Evolutionary conservation across 1,140 invertebrate genomes (phyloP), one percentile per base, ranked within the genome.

Genomic region (Camponotus vicinus): DNA sequence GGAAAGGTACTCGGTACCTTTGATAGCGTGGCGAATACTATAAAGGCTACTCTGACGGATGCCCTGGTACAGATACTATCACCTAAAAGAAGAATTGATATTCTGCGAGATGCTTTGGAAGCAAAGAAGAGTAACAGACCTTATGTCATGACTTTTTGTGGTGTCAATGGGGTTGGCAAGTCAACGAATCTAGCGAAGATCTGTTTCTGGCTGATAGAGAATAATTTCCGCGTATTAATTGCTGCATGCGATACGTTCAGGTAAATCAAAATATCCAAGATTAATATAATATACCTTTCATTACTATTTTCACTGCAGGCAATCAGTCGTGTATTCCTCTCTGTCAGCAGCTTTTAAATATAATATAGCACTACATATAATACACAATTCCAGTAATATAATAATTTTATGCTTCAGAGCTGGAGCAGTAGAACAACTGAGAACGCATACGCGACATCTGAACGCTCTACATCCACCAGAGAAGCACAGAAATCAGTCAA

Each of bases 161-260:
- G 99, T 67, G 99, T 99, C 0, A 99, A 99, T 95, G 99, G 99
- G 61, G 99, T 99, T 3, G 99, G 99, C 67, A 99, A 99, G 93
- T 99, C 99, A 0, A 99, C 99, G 2, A 99, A 99, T 96, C 95
- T 99, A 55, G 99, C 99, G 2, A 99, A 99, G 97, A 99, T 99
- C 79, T 99, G 98, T 93, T 99, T 99, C 94, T 99, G 99, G 99
- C 95, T 99, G 70, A 99, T 99, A 89, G 99, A 99, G 95, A 99
- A 99, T 95, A 98, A 98, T 91, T 97, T 99, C 91, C 97, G 98
- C 61, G 99, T 99, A 18, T 94, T 99, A 90, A 99, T 99, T 86
- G 99, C 99, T 18, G 99, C 99, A 55, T 99, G 99, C 94, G 99
- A 99, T 95, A 99, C 99, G 61, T 99, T 99, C 96, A 92, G 94